Percentiles rank a stretch among this genome's conserved stretches.
These are phyloP conservation scores for Spinus pinus DNA, from an alignment of 2,797 vertebrate species.

Conservation along the genomic window DNA sequence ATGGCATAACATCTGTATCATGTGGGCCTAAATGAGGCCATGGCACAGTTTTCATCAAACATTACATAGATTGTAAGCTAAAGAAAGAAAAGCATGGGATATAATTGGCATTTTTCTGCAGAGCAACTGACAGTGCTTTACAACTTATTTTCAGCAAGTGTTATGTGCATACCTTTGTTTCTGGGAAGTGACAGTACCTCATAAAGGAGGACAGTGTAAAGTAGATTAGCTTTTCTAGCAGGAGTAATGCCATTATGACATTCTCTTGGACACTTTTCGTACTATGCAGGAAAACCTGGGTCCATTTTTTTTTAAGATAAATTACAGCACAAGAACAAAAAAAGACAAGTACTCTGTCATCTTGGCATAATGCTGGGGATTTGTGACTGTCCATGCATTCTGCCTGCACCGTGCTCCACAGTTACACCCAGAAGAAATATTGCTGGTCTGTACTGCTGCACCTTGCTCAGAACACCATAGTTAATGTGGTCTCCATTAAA, in stretches of 20 bases:
- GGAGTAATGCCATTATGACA: slow-evolving; percentile 61
- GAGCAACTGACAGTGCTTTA: slow-evolving; percentile 52
- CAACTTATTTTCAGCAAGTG: slow-evolving; percentile 57
- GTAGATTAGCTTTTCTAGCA: slow-evolving; percentile 64
- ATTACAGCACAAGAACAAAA: slow-evolving; percentile 60
- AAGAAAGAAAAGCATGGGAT: not conserved
- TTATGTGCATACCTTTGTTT: slow-evolving; percentile 37
- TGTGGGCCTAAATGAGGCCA: not conserved
- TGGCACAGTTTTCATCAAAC: slow-evolving; percentile 21
- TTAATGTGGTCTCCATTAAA: slow-evolving; percentile 41
- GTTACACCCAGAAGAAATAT: slow-evolving; percentile 49
- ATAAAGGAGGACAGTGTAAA: slow-evolving; percentile 56
- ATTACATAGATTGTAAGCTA: not conserved
- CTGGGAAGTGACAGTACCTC: slow-evolving; percentile 55
- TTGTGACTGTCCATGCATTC: slow-evolving; percentile 38
- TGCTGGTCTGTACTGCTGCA: not conserved
- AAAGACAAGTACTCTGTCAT: slow-evolving; percentile 70
- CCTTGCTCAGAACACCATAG: not conserved
- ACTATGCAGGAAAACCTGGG: slow-evolving; percentile 26
- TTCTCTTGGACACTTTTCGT: slow-evolving; percentile 47
- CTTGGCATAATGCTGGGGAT: slow-evolving; percentile 61
- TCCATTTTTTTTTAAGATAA: slow-evolving; percentile 64
- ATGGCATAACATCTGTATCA: not conserved
- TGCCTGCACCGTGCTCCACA: not conserved
- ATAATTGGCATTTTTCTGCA: slow-evolving; percentile 54